Evolutionary conservation across 2,888 invertebrate genomes (phyloP).

Genomic region (Mactromeris polynyma): DNA sequence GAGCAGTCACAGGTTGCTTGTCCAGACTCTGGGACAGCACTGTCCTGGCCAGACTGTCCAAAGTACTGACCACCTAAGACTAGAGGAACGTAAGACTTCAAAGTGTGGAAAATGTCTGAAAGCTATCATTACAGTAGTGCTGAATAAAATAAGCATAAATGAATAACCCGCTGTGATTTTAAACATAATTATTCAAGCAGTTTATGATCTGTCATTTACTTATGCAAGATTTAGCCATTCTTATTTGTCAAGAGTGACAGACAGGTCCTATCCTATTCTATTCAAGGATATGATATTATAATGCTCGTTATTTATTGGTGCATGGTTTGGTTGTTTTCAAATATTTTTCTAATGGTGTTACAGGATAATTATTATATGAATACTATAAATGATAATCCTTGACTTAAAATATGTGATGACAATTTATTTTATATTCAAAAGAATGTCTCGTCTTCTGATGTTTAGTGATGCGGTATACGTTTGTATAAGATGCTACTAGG

Average conservation of each 20-base stretch:
- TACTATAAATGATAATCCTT: neutral
- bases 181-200: constrained; percentile 3
- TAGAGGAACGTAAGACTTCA: too few relatives aligned
- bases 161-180: neutral
- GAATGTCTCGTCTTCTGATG: neutral
- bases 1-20: too few relatives aligned
- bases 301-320: neutral
- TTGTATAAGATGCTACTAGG: neutral
- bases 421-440: neutral
- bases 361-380: neutral
- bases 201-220: constrained; percentile 13
- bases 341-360: neutral
- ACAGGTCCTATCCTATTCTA: constrained; percentile 1
- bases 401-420: neutral
- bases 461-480: neutral
- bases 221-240: constrained; percentile 1
- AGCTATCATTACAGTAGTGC: neutral
- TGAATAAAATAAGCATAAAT: neutral
- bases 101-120: neutral
- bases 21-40: too few relatives aligned
- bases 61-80: too few relatives aligned
- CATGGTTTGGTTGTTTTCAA: neutral
- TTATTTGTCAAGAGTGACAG: neutral
- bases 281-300: neutral
- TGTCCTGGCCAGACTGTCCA: too few relatives aligned